Evolutionary conservation across 2,888 invertebrate genomes (phyloP), one percentile per base, ranked within the genome.

Genomic region (Cryptophagus acutangulus): DNA sequence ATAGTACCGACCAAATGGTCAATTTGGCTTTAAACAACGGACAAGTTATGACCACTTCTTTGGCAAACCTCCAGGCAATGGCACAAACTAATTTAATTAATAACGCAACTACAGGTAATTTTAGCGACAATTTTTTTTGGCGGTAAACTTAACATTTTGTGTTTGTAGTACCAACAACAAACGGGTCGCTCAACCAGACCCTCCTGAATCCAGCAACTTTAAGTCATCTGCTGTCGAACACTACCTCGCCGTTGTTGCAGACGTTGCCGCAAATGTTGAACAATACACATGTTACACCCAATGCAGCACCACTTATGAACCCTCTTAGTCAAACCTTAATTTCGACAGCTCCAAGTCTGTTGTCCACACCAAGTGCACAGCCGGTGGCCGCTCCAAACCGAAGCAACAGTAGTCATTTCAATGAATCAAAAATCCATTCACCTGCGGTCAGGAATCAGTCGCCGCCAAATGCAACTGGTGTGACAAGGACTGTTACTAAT

Each of bases 21-120:
- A 85, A 89, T 66, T 71, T 89, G 59, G 86, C 87, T 3, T 75
- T 88, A 49, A 86, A 84, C 68, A 89, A 87, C 67, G 88, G 88
- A 17, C 89, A 89, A 72, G 84, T 89, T 29, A 83, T 89, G 14
- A 86, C 87, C 18, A 88, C 88, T 16, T 87, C 88, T 5, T 70
- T 89, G 45, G 85, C 86, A 52, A 87, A 86, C 66, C 76, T 85
- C 43, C 83, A 84, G 69, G 82, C 83, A 39, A 80, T 84, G 76
- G 81, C 83, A 17, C 83, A 83, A 62, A 81, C 81, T 3, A 84
- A 82, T 65, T 79, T 80, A 57, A 48, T 68, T 15, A 61, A 52
- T 34, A 61, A 58, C 40, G 43, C 61, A 16, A 58, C 68, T 43
- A 66, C 72, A 58, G 73, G 74, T 72, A 18, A 20, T 8, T 20